Conservation (phyloP, 2,888 invertebrate genomes). For the Gandaritis pyraliata region DNA sequence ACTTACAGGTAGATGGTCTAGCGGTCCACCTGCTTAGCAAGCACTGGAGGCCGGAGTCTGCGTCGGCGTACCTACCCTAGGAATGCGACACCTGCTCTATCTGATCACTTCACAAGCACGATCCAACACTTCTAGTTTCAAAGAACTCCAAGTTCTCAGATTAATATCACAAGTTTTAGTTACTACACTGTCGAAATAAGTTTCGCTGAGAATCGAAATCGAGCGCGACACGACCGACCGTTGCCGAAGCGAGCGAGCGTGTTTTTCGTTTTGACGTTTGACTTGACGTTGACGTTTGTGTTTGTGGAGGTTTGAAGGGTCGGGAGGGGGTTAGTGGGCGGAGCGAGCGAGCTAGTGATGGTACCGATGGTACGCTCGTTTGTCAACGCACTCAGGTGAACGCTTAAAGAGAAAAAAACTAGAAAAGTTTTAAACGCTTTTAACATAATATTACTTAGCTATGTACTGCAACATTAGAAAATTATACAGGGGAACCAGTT, state of each 20-base stretch:
- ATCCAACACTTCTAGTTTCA: constrained; percentile 49
- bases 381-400: too few relatives aligned
- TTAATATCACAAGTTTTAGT: constrained; percentile 41
- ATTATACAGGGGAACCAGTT: too few relatives aligned
- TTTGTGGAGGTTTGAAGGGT: constrained; percentile 36
- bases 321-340: constrained; percentile 42
- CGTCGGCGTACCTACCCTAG: constrained; percentile 65
- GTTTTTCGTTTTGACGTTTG: constrained; percentile 39
- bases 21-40: constrained; percentile 69
- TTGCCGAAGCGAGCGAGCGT: constrained; percentile 55
- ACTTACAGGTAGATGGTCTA: constrained; percentile 57
- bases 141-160: constrained; percentile 36
- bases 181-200: constrained; percentile 54
- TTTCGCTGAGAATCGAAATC: constrained; percentile 62
- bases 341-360: constrained; percentile 34
- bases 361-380: too few relatives aligned
- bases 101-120: constrained; percentile 73
- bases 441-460: too few relatives aligned
- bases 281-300: constrained; percentile 56
- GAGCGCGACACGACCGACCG: constrained; percentile 40
- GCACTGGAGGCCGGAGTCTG: constrained; percentile 65
- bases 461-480: too few relatives aligned
- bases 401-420: too few relatives aligned
- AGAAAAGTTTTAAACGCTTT: too few relatives aligned
- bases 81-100: constrained; percentile 77